phyloP scores from a whole-genome alignment of 2,888 invertebrate genomes.

The Eupithecia subumbrata region DNA sequence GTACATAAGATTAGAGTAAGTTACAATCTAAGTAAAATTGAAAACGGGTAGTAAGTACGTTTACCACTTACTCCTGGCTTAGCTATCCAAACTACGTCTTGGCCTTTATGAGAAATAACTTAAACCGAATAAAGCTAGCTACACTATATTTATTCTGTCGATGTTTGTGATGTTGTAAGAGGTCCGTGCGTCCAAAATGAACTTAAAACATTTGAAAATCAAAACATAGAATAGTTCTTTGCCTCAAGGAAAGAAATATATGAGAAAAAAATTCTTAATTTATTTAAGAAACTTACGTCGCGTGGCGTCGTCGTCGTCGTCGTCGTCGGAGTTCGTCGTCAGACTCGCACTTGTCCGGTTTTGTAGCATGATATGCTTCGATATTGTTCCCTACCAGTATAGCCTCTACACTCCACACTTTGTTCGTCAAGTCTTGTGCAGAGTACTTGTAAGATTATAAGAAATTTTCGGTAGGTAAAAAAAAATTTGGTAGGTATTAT shows the following conservation, averaged over 20 bases:
- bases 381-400: background rate
- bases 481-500: background rate
- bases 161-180: too few species aligned
- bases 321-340: background rate
- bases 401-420: background rate
- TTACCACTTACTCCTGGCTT: background rate
- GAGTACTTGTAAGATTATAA: too few species aligned
- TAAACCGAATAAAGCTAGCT: too few species aligned
- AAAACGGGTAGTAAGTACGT: background rate
- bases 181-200: background rate
- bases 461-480: too few species aligned
- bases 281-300: background rate
- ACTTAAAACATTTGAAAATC: background rate
- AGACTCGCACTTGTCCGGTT: background rate
- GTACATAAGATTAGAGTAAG: background rate
- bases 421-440: too few species aligned
- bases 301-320: background rate
- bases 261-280: too few species aligned
- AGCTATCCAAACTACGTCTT: too few species aligned
- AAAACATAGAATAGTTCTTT: background rate
- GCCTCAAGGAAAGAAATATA: background rate
- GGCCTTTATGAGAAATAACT: too few species aligned
- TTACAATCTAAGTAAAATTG: background rate
- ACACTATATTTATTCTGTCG: too few species aligned
- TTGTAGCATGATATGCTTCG: background rate